Conservation (phyloP, 2,888 invertebrate genomes). For the Lasioglossum malachurum region DNA sequence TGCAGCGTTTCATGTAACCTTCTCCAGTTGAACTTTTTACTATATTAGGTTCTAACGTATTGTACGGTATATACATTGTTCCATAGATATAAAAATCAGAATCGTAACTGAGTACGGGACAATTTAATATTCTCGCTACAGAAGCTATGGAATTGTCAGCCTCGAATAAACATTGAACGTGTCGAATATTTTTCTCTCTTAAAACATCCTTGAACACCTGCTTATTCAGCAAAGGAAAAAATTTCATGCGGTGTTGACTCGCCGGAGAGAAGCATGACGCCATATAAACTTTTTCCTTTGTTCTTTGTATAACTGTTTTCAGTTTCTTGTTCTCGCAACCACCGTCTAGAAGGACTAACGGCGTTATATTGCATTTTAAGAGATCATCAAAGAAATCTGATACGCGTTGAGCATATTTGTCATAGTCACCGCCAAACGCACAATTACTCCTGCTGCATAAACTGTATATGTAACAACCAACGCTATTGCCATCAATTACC, state of each 20-base stretch:
- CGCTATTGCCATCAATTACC: slow-evolving; percentile 93
- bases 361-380: slow-evolving; percentile 89
- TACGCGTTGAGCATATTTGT: slow-evolving; percentile 89
- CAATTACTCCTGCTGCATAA: slow-evolving; percentile 88
- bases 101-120: slow-evolving; percentile 96
- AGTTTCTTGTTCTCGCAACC: slow-evolving; percentile 91
- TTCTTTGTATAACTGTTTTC: slow-evolving; percentile 87
- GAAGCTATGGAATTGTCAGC: slow-evolving; percentile 96
- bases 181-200: slow-evolving; percentile 88
- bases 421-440: slow-evolving; percentile 95
- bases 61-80: slow-evolving; percentile 92
- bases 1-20: slow-evolving; percentile 87
- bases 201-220: slow-evolving; percentile 91
- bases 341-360: slow-evolving; percentile 93
- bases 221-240: slow-evolving; percentile 91
- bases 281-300: slow-evolving; percentile 87
- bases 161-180: slow-evolving; percentile 93
- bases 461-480: slow-evolving; percentile 90
- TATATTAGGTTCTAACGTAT: slow-evolving; percentile 87
- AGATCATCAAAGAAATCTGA: slow-evolving; percentile 90
- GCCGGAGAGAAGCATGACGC: slow-evolving; percentile 86
- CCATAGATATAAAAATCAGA: slow-evolving; percentile 97
- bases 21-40: slow-evolving; percentile 65
- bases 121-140: slow-evolving; percentile 91
- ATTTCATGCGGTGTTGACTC: slow-evolving; percentile 86